phyloP scores from a whole-genome alignment of 2,888 invertebrate genomes.

The Pasiphila rectangulata region DNA sequence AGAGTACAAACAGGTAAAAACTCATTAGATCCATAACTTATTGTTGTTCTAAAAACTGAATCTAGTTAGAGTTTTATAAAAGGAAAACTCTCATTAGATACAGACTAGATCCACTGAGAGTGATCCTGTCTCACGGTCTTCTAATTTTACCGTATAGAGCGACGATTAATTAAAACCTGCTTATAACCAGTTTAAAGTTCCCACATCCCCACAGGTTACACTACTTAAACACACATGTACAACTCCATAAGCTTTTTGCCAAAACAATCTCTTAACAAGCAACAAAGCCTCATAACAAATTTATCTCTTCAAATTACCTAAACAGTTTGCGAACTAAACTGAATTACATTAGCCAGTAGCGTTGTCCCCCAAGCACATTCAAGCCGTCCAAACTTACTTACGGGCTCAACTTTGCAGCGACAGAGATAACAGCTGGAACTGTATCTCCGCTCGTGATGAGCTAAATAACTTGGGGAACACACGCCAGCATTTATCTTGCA shows the following conservation, averaged over 20 bases:
- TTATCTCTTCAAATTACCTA: constrained; percentile 28
- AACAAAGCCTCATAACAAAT: constrained; percentile 18
- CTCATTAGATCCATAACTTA: no score
- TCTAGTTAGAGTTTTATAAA: no score
- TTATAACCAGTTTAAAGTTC: no score
- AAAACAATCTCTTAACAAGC: constrained; percentile 12
- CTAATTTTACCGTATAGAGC: no score
- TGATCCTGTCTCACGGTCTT: no score
- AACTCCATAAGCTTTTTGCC: constrained; percentile 10
- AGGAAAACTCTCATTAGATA: no score
- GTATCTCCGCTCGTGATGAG: not conserved
- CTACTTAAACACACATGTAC: constrained; percentile 1
- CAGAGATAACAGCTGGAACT: constrained; percentile 2
- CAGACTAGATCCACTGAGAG: no score
- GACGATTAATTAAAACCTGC: no score
- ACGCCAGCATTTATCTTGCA: no score
- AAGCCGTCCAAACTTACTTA: constrained; percentile 35
- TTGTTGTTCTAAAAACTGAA: no score
- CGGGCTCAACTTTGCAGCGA: constrained; percentile 25
- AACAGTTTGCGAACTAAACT: constrained; percentile 35
- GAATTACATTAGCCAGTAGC: constrained; percentile 35
- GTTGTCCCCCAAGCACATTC: constrained; percentile 35
- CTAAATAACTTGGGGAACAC: no score
- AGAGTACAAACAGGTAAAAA: no score
- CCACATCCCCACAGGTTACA: not conserved